phyloP scores from a whole-genome alignment of 2,888 invertebrate genomes.

The Drosophila niveifrons region DNA sequence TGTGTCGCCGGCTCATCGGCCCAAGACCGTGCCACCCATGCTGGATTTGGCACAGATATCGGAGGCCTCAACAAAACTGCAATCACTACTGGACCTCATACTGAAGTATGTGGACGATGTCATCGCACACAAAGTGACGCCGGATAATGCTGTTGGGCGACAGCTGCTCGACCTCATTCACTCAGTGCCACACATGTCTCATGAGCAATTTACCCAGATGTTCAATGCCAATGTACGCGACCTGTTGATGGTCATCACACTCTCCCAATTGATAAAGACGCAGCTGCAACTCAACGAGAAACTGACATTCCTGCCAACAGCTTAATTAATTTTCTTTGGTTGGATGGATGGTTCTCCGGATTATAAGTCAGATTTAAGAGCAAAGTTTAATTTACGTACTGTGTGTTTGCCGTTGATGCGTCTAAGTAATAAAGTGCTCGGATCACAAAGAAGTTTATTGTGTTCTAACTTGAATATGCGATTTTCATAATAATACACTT shows the following conservation, averaged over 20 bases:
- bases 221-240: slow-evolving; percentile 98
- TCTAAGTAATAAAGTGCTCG: slow-evolving; percentile 63
- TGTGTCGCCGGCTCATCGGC: slow-evolving; percentile 86
- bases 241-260: slow-evolving; percentile 97
- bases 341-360: slow-evolving; percentile 17
- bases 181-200: slow-evolving; percentile 95
- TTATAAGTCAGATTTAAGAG: slow-evolving; percentile 62
- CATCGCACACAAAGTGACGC: slow-evolving; percentile 90
- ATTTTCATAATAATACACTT: not conserved
- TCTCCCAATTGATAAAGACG: slow-evolving; percentile 98
- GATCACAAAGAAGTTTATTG: slow-evolving; percentile 21
- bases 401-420: slow-evolving; percentile 45
- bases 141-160: slow-evolving; percentile 95
- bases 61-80: slow-evolving; percentile 92
- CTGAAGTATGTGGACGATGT: slow-evolving; percentile 97
- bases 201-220: slow-evolving; percentile 96
- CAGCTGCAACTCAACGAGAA: slow-evolving; percentile 99
- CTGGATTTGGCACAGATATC: slow-evolving; percentile 93
- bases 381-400: slow-evolving; percentile 54
- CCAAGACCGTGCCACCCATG: slow-evolving; percentile 90
- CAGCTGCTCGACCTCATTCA: slow-evolving; percentile 95
- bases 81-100: slow-evolving; percentile 91
- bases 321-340: slow-evolving; percentile 81
- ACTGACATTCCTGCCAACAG: slow-evolving; percentile 92
- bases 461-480: not conserved